A percentile compares a stretch with the other conserved stretches of the same genome.
Conservation (phyloP, 2,113 vertebrate species). For the Megaleporinus macrocephalus region DNA sequence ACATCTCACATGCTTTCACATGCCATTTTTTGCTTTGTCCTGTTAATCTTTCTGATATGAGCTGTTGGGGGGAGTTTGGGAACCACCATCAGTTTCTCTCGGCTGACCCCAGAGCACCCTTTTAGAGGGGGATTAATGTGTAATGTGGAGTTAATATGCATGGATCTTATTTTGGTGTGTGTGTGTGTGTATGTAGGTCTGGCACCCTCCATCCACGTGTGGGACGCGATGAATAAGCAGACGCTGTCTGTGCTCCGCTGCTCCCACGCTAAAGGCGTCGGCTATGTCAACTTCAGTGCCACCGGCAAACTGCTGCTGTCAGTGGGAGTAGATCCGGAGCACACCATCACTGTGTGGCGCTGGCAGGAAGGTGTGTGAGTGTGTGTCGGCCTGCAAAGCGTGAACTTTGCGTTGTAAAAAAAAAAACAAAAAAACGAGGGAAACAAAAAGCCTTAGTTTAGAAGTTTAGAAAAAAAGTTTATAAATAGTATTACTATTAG, state of each 20-base stretch:
- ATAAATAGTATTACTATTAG: too few relatives aligned
- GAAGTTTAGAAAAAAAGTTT: too few relatives aligned
- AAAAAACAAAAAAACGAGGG: too few relatives aligned
- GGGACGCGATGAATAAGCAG: conserved; percentile 95
- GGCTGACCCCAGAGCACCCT: neutral
- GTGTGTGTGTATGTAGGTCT: conserved; percentile 75
- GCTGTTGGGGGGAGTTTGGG: neutral
- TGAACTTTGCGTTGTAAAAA: neutral
- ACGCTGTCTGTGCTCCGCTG: conserved; percentile 95
- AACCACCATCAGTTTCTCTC: neutral
- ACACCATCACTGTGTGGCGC: conserved; percentile 95
- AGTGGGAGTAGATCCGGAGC: conserved; percentile 92
- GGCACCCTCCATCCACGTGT: conserved; percentile 93
- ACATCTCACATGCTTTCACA: too few relatives aligned
- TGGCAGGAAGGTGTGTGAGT: conserved; percentile 92
- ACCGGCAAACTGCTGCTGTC: conserved; percentile 96
- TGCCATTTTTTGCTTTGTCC: too few relatives aligned
- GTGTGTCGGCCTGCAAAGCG: neutral
- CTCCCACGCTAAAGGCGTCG: conserved; percentile 90
- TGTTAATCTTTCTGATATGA: neutral
- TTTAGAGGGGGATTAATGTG: neutral
- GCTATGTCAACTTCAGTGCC: conserved; percentile 94
- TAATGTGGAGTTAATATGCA: neutral
- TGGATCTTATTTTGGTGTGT: neutral
- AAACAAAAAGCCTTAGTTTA: too few relatives aligned